Conservation (phyloP, 1,140 invertebrate genomes). For the Globodera rostochiensis region DNA sequence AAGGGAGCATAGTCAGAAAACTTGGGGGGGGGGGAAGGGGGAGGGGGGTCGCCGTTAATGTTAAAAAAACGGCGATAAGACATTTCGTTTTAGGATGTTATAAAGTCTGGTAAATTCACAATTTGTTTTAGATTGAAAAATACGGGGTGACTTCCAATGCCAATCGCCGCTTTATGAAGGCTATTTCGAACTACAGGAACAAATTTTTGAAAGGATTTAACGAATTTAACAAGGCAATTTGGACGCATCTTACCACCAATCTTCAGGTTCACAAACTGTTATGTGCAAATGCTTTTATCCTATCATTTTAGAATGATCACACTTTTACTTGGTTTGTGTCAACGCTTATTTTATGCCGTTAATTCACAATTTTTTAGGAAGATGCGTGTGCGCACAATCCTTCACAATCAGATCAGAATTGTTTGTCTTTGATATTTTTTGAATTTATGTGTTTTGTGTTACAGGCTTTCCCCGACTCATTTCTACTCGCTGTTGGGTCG, state of each 20-base stretch:
- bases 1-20: too few relatives aligned
- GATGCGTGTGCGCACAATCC: constrained; percentile 12
- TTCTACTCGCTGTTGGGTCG: constrained; percentile 50
- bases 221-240: constrained; percentile 29
- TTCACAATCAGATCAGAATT: background rate
- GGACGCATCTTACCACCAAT: constrained; percentile 31
- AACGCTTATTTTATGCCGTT: constrained; percentile 1
- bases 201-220: constrained; percentile 23
- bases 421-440: constrained; percentile 14
- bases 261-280: constrained; percentile 20
- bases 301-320: constrained; percentile 45
- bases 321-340: constrained; percentile 40
- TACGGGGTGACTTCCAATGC: background rate
- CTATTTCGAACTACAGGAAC: background rate
- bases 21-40: too few relatives aligned
- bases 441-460: constrained; percentile 12
- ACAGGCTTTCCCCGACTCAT: constrained; percentile 31
- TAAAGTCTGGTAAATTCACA: background rate
- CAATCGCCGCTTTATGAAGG: background rate
- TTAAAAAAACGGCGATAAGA: too few relatives aligned
- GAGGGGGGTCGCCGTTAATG: too few relatives aligned
- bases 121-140: background rate
- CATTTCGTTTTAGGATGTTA: background rate
- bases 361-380: constrained; percentile 20
- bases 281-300: background rate